Conservation (phyloP, 2,888 invertebrate genomes). For the Xanthia icteritia region DNA sequence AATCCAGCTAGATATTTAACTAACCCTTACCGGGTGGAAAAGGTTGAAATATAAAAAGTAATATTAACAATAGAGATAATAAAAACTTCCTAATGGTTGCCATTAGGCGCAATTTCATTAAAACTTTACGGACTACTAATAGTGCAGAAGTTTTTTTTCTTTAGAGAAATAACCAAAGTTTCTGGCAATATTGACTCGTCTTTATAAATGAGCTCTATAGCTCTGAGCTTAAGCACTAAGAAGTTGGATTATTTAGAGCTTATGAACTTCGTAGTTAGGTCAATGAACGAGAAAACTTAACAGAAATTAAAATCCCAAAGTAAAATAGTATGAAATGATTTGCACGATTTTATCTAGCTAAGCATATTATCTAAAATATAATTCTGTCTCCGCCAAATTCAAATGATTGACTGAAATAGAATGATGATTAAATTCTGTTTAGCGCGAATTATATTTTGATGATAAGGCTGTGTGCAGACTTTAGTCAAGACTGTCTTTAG, state of each 20-base stretch:
- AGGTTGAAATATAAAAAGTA: not conserved
- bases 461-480: not conserved
- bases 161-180: slow-evolving; percentile 33
- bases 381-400: not conserved
- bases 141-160: slow-evolving; percentile 33
- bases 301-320: not conserved
- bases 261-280: slow-evolving; percentile 11
- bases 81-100: slow-evolving; percentile 13
- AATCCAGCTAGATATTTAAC: not conserved
- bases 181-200: slow-evolving; percentile 34
- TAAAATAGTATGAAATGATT: not conserved
- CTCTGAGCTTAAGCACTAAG: slow-evolving; percentile 28
- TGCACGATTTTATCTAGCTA: not conserved
- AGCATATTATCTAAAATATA: not conserved
- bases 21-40: not conserved
- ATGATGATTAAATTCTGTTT: not conserved
- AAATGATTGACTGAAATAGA: not conserved
- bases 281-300: slow-evolving; percentile 1
- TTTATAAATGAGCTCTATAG: slow-evolving; percentile 18
- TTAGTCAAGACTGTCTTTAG: not conserved
- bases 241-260: slow-evolving; percentile 27
- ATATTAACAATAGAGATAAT: slow-evolving; percentile 17
- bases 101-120: slow-evolving; percentile 46
- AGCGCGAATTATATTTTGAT: not conserved
- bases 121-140: slow-evolving; percentile 38